phyloP scores from a whole-genome alignment of 2,113 vertebrate species.

The Dipodomys stephensi region DNA sequence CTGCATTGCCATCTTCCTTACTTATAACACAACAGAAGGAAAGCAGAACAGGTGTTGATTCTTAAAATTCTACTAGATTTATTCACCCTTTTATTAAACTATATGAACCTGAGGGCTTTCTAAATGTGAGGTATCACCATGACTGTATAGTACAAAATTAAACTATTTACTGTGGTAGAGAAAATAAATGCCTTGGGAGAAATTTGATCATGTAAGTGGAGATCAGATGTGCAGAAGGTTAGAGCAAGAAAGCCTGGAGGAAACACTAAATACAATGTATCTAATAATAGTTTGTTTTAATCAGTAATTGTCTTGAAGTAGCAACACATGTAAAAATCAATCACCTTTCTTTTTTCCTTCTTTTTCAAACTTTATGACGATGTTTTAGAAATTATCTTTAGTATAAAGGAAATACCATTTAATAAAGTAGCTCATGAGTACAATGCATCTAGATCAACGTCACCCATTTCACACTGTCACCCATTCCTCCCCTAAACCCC shows the following conservation, averaged over 20 bases:
- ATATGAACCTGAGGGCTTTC: background rate
- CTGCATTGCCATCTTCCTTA: background rate
- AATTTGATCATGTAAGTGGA: background rate
- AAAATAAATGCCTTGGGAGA: background rate
- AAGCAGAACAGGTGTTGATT: background rate
- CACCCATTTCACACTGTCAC: no score
- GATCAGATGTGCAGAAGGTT: background rate
- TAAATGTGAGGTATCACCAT: background rate
- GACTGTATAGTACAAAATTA: background rate
- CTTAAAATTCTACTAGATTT: background rate
- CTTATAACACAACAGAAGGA: background rate
- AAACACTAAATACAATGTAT: background rate
- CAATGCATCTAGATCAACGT: no score
- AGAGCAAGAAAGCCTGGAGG: background rate
- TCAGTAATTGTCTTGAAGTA: background rate
- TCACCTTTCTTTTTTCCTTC: background rate
- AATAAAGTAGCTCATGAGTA: no score
- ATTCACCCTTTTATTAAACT: background rate
- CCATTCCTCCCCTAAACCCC: no score
- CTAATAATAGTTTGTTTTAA: background rate
- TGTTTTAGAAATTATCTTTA: no score
- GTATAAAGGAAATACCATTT: no score
- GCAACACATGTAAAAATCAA: background rate
- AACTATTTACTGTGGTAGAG: background rate
- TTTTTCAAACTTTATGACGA: background rate